phyloP scores from a whole-genome alignment of 2,113 vertebrate genomes.

The Pogona vitticeps region DNA sequence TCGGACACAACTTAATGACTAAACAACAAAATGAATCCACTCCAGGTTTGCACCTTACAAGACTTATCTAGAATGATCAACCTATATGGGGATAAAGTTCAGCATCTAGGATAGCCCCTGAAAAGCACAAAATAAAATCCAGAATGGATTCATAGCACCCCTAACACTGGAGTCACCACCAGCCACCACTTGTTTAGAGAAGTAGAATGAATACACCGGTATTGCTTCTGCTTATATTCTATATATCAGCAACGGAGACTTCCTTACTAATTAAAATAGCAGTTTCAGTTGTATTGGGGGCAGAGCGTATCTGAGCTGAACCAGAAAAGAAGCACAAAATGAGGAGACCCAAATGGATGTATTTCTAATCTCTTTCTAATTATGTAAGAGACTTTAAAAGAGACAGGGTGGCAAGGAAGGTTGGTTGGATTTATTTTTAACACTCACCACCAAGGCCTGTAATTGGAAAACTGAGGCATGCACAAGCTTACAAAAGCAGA shows the following conservation, averaged over 20 bases:
- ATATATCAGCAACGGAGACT: neutral
- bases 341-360: neutral
- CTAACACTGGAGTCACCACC: too few relatives aligned
- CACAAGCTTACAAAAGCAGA: slow-evolving; percentile 3
- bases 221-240: neutral
- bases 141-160: too few relatives aligned
- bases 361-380: neutral
- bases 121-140: too few relatives aligned
- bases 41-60: too few relatives aligned
- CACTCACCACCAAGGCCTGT: neutral
- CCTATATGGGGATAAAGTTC: too few relatives aligned
- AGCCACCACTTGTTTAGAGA: neutral
- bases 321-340: neutral
- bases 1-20: too few relatives aligned
- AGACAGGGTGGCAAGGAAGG: neutral
- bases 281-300: too few relatives aligned
- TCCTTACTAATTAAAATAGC: neutral
- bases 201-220: neutral
- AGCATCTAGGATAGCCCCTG: too few relatives aligned
- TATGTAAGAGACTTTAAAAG: neutral
- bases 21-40: too few relatives aligned
- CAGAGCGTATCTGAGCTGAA: neutral
- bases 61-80: too few relatives aligned
- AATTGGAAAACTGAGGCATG: slow-evolving; percentile 7
- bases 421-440: neutral